Evolutionary conservation across 1,140 invertebrate species (phyloP).

Genomic region (Hesperophylax magnus): DNA sequence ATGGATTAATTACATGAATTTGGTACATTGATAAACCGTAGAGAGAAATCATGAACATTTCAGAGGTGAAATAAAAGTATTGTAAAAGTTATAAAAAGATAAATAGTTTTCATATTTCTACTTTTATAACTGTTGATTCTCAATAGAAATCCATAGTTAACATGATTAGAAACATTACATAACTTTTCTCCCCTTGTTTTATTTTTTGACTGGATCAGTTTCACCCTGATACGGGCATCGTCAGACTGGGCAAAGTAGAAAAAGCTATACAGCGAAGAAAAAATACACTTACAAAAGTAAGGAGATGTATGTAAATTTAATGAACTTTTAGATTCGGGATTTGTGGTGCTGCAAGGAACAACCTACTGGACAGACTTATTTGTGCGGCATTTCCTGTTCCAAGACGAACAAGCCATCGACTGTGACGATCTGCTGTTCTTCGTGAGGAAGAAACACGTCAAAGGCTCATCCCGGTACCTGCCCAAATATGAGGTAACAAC

Average conservation of each 20-base stretch:
- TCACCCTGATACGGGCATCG: too few species aligned
- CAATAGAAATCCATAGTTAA: too few species aligned
- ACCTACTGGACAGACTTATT: conserved; percentile 98
- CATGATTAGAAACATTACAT: too few species aligned
- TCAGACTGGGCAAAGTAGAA: too few species aligned
- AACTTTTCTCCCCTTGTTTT: too few species aligned
- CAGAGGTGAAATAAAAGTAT: neutral
- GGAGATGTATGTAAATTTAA: neutral
- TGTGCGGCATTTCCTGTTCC: conserved; percentile 93
- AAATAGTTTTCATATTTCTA: conserved; percentile 3
- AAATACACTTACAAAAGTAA: neutral
- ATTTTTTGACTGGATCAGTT: too few species aligned
- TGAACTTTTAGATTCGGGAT: conserved; percentile 81
- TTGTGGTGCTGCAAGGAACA: conserved; percentile 91
- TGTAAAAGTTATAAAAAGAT: conserved; percentile 30
- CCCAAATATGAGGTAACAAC: conserved; percentile 87
- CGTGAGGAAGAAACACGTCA: conserved; percentile 92
- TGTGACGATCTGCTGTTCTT: conserved; percentile 97
- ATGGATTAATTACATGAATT: neutral
- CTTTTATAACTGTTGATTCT: neutral
- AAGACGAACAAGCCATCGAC: conserved; percentile 84
- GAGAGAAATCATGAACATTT: neutral
- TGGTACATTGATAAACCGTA: conserved; percentile 10
- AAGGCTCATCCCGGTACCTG: conserved; percentile 86
- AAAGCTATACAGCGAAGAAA: too few species aligned